Conservation (phyloP, 2,113 vertebrate genomes). For the Nycticebus coucang region DNA sequence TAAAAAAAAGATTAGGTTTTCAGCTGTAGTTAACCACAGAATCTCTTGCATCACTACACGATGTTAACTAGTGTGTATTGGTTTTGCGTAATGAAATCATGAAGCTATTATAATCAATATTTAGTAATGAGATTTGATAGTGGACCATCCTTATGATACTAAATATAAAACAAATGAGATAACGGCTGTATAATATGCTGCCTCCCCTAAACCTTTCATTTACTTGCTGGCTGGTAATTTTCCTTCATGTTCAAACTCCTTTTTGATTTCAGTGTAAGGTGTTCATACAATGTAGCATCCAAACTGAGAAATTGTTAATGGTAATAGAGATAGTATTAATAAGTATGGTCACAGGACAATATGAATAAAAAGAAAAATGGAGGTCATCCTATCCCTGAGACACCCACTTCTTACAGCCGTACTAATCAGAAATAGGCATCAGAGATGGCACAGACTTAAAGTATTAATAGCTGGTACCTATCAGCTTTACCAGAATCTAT, state of each 20-base stretch:
- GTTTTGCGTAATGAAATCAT: slow-evolving; percentile 1
- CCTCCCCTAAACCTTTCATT: not conserved
- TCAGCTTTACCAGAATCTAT: not conserved
- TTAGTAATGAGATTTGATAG: not conserved
- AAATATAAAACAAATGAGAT: not conserved
- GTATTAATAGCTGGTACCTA: not conserved
- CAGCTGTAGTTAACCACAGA: not conserved
- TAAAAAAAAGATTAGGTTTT: not conserved
- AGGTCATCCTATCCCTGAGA: not conserved
- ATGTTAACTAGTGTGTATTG: not conserved
- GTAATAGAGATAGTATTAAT: not conserved
- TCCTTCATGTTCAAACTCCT: not conserved
- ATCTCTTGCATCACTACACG: not conserved
- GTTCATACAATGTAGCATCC: not conserved
- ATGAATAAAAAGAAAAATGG: not conserved
- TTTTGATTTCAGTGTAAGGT: not conserved
- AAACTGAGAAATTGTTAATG: not conserved
- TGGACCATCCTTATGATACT: not conserved
- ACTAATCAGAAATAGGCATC: not conserved
- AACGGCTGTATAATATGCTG: not conserved
- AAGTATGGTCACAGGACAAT: not conserved
- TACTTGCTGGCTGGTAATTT: not conserved
- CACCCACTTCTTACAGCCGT: not conserved
- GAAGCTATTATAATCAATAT: not conserved
- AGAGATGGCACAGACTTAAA: not conserved